Evolutionary conservation across 2,888 invertebrate genomes (phyloP).

Genomic region (Limnephilus lunatus): DNA sequence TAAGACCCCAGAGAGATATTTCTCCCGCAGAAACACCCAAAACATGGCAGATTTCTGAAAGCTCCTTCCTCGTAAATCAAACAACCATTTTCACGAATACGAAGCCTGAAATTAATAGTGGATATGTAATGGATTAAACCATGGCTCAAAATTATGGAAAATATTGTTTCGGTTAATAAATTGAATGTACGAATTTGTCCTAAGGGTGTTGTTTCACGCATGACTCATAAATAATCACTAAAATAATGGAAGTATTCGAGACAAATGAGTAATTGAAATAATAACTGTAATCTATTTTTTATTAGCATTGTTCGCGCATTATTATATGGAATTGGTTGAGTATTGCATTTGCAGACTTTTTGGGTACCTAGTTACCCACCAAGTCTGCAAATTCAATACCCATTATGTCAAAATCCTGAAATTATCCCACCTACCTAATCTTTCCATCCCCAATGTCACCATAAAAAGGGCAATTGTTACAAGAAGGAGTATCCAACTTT

Average conservation of each 20-base stretch:
- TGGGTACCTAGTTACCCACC: too few species aligned
- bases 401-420: too few species aligned
- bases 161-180: neutral
- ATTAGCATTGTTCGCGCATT: too few species aligned
- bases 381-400: too few species aligned
- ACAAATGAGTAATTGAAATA: too few species aligned
- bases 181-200: neutral
- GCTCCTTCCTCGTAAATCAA: slow-evolving; percentile 1
- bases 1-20: neutral
- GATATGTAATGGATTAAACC: neutral
- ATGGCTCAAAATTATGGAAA: neutral
- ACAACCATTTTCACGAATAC: neutral
- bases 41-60: neutral
- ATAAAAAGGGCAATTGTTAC: too few species aligned
- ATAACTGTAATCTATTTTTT: too few species aligned
- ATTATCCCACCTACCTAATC: too few species aligned
- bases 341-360: too few species aligned
- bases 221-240: neutral
- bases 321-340: too few species aligned
- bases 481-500: too few species aligned
- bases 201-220: neutral
- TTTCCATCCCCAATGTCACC: too few species aligned
- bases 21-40: slow-evolving; percentile 14
- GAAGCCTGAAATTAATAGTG: neutral
- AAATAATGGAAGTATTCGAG: neutral